Conservation (phyloP, 2,113 vertebrate species). For the Trachemys scripta region DNA sequence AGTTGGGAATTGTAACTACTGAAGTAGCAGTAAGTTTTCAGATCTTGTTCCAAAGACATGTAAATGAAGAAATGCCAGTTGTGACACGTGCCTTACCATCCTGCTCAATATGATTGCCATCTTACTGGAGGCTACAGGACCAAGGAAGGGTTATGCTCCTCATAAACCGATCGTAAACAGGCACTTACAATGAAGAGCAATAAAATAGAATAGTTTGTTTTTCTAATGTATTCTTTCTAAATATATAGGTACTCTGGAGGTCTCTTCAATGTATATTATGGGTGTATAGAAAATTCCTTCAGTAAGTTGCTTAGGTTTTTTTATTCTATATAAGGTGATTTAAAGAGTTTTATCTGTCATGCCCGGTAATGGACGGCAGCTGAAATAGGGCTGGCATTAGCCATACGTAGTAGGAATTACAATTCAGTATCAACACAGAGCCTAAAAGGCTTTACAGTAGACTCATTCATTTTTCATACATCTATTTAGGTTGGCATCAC, state of each 20-base stretch:
- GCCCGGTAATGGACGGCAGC: background rate
- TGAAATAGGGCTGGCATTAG: background rate
- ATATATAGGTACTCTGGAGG: background rate
- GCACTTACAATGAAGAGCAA: background rate
- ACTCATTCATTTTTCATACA: background rate
- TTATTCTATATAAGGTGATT: background rate
- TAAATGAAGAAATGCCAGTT: conserved; percentile 33
- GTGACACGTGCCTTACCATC: conserved; percentile 17
- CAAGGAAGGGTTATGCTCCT: background rate
- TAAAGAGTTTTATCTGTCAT: background rate
- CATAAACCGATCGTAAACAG: background rate
- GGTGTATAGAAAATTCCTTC: background rate
- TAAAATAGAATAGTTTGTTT: background rate
- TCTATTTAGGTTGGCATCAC: background rate
- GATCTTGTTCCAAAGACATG: conserved; percentile 51
- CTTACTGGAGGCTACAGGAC: conserved; percentile 6
- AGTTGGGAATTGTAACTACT: background rate
- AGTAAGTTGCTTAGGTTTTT: background rate
- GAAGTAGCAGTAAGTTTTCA: background rate
- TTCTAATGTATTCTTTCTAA: background rate
- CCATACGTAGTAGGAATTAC: background rate
- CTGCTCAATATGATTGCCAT: background rate
- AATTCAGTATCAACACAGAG: background rate
- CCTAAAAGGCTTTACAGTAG: background rate
- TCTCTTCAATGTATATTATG: background rate